Percentiles rank a stretch among this genome's conserved stretches.
phyloP scores from a whole-genome alignment of 2,888 invertebrate species.

The Meta bourneti region DNA sequence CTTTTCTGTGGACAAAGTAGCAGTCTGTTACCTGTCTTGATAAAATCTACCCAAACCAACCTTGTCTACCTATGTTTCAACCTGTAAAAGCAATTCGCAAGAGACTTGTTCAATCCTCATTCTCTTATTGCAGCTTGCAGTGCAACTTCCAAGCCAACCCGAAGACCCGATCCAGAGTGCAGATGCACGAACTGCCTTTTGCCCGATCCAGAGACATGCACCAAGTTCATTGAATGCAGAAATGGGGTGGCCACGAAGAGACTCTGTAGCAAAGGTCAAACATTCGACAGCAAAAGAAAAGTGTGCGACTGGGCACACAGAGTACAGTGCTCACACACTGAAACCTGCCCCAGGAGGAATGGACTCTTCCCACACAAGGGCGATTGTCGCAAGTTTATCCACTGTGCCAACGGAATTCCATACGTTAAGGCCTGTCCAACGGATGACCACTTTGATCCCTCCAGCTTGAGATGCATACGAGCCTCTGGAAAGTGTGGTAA shows the following conservation, averaged over 20 bases:
- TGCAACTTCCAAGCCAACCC: neutral
- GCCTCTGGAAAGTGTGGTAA: conserved; percentile 65
- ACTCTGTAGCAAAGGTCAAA: conserved; percentile 66
- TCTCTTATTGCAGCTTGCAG: neutral
- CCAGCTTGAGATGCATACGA: conserved; percentile 9
- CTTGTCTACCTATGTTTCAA: too few species aligned
- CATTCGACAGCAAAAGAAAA: conserved; percentile 51
- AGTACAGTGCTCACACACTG: conserved; percentile 58
- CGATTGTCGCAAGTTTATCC: conserved; percentile 68
- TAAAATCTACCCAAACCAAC: too few species aligned
- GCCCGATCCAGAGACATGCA: conserved; percentile 65
- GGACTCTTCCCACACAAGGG: conserved; percentile 61
- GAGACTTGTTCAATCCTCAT: too few species aligned
- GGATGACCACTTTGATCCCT: conserved; percentile 60
- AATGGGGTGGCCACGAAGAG: conserved; percentile 53
- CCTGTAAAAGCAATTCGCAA: too few species aligned
- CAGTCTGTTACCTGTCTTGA: too few species aligned
- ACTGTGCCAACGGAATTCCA: conserved; percentile 69
- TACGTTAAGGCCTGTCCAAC: conserved; percentile 47
- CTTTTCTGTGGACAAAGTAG: too few species aligned
- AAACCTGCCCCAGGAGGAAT: conserved; percentile 51
- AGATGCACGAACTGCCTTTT: conserved; percentile 63
- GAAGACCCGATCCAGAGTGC: conserved; percentile 49
- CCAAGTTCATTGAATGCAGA: conserved; percentile 71
- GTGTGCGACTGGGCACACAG: conserved; percentile 67